Base-by-base conservation (phyloP, 2,113 vertebrate genomes). In the Coptodon rendalli region DNA sequence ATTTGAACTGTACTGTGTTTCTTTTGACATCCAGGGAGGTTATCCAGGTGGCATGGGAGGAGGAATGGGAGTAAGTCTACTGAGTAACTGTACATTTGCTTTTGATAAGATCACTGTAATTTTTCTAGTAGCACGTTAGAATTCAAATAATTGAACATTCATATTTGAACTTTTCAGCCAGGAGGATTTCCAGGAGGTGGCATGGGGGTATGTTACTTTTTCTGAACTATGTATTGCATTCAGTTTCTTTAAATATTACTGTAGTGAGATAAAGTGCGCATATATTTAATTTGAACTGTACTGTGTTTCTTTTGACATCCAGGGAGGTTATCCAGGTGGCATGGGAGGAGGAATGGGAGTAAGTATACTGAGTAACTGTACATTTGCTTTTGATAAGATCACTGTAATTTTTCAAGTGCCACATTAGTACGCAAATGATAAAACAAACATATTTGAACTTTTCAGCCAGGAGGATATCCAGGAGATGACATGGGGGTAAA, bases 401-500 rank as follows among this genome's bases (percentile, higher is more conserved):
- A 29, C 13, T 29, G 13, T 59, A 48, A 22, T 0, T 29, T 6
- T 27, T n/a, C 5, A 24, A 27, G 3, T 43, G 57, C n/a, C n/a
- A n/a, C n/a, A n/a, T n/a, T 66, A 66, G 34, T 4, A 78, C 56
- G 5, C 17, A 38, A 9, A 36, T 36, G 3, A 7, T 66, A n/a
- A 7, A 66, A 38, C 2, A 13, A 59, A n/a, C 3, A 5, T n/a
- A 1, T 40, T 29, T 80, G 2, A 68, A 36, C 2, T 9, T 53
- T 66, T 52, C 8, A 66, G 19, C 90, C 94, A 93, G 94, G 91
- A 34, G 92, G 92, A 56, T 94, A 89, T 83, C 93, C 94, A 52
- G 90, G 87, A 54, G 61, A 87, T 19, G 81, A 52, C 80, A 89
- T 87, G 68, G 93, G 88, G 86, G 92, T 94, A 3, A 89, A 84